phyloP scores from a whole-genome alignment of 2,113 vertebrate species.

The Garra rufa region DNA sequence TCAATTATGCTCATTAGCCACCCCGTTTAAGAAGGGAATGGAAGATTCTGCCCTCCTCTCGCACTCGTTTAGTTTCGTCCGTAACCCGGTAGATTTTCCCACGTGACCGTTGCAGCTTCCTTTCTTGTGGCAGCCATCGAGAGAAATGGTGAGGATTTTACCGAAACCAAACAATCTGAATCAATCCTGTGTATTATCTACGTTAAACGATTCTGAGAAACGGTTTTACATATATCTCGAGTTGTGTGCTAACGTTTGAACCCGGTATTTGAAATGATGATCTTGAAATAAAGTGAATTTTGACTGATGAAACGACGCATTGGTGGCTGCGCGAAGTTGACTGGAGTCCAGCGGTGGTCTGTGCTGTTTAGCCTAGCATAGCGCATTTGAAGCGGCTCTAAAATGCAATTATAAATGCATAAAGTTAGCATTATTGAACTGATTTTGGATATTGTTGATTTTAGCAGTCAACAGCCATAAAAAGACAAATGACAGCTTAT shows the following conservation, averaged over 20 bases:
- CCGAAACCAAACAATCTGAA: constrained; percentile 46
- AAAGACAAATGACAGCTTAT: too few species aligned
- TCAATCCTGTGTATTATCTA: constrained; percentile 48
- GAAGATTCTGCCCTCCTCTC: constrained; percentile 20
- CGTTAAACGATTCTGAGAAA: not conserved
- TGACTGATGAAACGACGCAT: not conserved
- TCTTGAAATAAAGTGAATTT: not conserved
- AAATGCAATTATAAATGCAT: accelerated
- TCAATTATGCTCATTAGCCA: not conserved
- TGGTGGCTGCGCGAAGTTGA: not conserved
- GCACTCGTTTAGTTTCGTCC: not conserved
- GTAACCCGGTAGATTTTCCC: constrained; percentile 60
- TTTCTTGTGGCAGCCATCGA: constrained; percentile 67
- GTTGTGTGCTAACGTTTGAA: too few species aligned
- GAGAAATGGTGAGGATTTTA: constrained; percentile 62
- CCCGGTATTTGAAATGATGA: constrained; percentile 7
- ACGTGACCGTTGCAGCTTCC: constrained; percentile 40
- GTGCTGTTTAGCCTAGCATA: not conserved
- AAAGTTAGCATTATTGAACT: accelerated
- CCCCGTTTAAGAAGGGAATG: constrained; percentile 34
- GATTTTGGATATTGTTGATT: not conserved
- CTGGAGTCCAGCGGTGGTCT: not conserved
- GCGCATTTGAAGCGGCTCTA: not conserved
- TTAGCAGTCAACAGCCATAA: not conserved
- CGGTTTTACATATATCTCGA: not conserved